Percentiles rank a stretch among this genome's conserved stretches.
phyloP scores from a whole-genome alignment of 37 sponge, comb jelly and placozoan species.

The Lycopodina hypogea region DNA sequence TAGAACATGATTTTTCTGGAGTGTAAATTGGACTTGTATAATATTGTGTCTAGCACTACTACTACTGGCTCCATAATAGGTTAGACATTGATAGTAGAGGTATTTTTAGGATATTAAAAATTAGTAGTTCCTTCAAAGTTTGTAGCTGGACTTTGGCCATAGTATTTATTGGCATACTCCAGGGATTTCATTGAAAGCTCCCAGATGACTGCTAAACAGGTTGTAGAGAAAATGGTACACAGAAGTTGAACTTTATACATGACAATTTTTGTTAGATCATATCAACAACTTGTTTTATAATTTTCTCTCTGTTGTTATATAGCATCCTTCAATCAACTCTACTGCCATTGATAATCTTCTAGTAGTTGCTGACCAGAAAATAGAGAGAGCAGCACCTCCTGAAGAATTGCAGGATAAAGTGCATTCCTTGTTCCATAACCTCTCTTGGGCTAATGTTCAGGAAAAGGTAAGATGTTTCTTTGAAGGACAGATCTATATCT shows the following conservation, averaged over 20 bases:
- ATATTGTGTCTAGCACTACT: too few species aligned
- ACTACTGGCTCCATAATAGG: too few species aligned
- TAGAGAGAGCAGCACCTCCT: slow-evolving; percentile 61
- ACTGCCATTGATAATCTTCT: slow-evolving; percentile 79
- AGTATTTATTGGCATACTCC: too few species aligned
- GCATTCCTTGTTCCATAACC: slow-evolving; percentile 95
- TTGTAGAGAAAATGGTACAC: background rate
- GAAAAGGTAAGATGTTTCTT: slow-evolving; percentile 76
- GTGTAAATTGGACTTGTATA: too few species aligned
- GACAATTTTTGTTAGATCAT: background rate
- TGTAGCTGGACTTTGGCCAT: too few species aligned
- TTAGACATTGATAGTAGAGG: too few species aligned
- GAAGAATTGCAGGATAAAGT: slow-evolving; percentile 86
- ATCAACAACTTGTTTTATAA: background rate
- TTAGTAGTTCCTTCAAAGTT: too few species aligned
- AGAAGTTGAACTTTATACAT: background rate
- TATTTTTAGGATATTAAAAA: too few species aligned
- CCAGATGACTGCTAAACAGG: too few species aligned
- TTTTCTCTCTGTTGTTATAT: background rate
- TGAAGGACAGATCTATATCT: background rate
- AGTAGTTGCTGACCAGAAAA: slow-evolving; percentile 73
- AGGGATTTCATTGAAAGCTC: too few species aligned
- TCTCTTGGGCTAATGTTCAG: slow-evolving; percentile 77
- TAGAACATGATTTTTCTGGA: too few species aligned
- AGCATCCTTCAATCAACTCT: slow-evolving; percentile 73